Base-by-base conservation (phyloP, 2,888 invertebrate species). In the Polyploca ridens region DNA sequence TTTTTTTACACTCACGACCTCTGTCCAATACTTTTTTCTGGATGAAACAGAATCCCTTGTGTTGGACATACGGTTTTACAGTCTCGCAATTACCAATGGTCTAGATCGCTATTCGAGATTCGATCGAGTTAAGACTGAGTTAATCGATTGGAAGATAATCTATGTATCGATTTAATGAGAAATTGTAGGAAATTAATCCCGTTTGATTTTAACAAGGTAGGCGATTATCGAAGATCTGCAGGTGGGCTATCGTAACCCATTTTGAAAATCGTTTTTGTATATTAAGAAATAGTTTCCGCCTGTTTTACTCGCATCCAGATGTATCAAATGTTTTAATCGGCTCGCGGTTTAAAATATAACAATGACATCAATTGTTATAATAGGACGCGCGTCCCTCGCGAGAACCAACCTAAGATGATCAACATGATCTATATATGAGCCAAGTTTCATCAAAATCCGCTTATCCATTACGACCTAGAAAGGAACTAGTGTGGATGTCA, bases 11-110 rank as follows among this genome's bases (percentile, higher is more conserved):
- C 72, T 74, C 74, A 73, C 71, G 79, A 74, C 72, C 75, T 81
- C 71, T 83, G 85, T 82, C 78, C 76, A 74, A 72, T 80, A 77
- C 82, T 85, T 86, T 86, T 86, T 87, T 84, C 82, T 75, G 81
- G 70, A 74, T 81, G 83, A 81, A 85, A 86, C 77, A 83, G 77
- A 78, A 85, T 84, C 73, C 78, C 77, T 71, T 78, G 73, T 76
- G 74, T 76, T 73, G 77, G 71, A 77, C 79, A 80, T 81, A 82
- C 79, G 80, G 75, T 79, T 76, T 16, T 49, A 60, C 60, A 60
- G 41, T n/a, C 61, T 41, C 19, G 35, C 59, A 61, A 61, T 61
- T 61, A 61, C 61, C 61, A 61, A 61, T 19, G 61, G 41, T 41
- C 41, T 58, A 41, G 61, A 54, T 54, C 54, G 54, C 54, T 19